Conservation (phyloP, 2,113 vertebrate genomes). For the Marcusenius ussheri region DNA sequence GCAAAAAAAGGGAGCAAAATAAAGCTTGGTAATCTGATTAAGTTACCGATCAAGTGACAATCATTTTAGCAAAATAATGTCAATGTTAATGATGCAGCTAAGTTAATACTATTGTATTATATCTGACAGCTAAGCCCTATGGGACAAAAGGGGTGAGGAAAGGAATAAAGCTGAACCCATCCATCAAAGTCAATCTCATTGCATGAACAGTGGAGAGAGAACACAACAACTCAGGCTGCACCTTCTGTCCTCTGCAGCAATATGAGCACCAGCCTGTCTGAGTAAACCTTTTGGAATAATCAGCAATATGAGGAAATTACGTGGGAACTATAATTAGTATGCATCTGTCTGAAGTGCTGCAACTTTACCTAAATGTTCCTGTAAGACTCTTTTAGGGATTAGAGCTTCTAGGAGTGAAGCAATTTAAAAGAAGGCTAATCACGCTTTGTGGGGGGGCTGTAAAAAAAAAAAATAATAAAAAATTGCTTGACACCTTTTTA, state of each 20-base stretch:
- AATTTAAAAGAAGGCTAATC: neutral
- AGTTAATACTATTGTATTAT: neutral
- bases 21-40: neutral
- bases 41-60: neutral
- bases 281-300: neutral
- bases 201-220: neutral
- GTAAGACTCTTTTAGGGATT: neutral
- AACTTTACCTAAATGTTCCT: neutral
- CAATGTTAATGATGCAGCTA: neutral
- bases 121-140: neutral
- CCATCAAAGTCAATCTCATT: neutral
- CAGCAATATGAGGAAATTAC: neutral
- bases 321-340: neutral
- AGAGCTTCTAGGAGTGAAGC: neutral
- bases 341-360: neutral
- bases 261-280: neutral
- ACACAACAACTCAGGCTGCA: neutral
- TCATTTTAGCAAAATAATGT: neutral
- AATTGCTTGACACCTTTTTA: neutral
- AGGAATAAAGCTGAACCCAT: neutral
- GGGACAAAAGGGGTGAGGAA: neutral
- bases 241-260: neutral
- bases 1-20: neutral
- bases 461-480: no score
- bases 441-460: neutral